Evolutionary conservation across 2,797 vertebrate genomes (phyloP).

Genomic region (Enteromius thamalakanensis): DNA sequence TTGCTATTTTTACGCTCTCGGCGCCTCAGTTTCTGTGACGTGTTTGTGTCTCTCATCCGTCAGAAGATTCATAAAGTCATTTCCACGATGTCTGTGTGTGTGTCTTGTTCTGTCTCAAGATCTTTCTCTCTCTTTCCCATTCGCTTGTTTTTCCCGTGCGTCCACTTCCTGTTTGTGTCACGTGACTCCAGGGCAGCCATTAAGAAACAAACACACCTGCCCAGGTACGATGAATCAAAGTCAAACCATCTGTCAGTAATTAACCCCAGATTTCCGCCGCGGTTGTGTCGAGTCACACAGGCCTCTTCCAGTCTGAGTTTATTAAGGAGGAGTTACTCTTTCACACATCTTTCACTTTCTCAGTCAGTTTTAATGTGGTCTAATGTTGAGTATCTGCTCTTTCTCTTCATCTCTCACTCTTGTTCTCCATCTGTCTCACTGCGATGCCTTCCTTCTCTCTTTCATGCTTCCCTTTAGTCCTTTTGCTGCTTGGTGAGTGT

Average conservation of each 20-base stretch:
- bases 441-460: constrained; percentile 16
- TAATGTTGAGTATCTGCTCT: constrained; percentile 11
- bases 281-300: neutral
- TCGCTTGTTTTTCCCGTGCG: constrained; percentile 31
- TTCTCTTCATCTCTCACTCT: constrained; percentile 42
- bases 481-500: constrained; percentile 82
- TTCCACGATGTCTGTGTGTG: neutral
- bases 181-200: constrained; percentile 67
- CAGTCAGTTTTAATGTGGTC: constrained; percentile 46
- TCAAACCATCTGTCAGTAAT: neutral
- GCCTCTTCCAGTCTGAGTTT: neutral
- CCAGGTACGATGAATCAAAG: constrained; percentile 66
- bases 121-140: constrained; percentile 39
- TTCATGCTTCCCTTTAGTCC: constrained; percentile 69
- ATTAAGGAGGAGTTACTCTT: neutral
- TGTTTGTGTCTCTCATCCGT: constrained; percentile 25
- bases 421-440: constrained; percentile 21
- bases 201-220: constrained; percentile 72
- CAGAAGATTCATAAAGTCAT: neutral
- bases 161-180: constrained; percentile 59
- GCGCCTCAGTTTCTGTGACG: neutral
- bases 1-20: constrained; percentile 12
- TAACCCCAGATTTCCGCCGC: neutral
- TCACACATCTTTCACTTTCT: constrained; percentile 37
- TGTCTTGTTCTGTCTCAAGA: constrained; percentile 56